Evolutionary conservation across 2,113 vertebrate genomes (phyloP).

Genomic region (Formicarius rufipectus): DNA sequence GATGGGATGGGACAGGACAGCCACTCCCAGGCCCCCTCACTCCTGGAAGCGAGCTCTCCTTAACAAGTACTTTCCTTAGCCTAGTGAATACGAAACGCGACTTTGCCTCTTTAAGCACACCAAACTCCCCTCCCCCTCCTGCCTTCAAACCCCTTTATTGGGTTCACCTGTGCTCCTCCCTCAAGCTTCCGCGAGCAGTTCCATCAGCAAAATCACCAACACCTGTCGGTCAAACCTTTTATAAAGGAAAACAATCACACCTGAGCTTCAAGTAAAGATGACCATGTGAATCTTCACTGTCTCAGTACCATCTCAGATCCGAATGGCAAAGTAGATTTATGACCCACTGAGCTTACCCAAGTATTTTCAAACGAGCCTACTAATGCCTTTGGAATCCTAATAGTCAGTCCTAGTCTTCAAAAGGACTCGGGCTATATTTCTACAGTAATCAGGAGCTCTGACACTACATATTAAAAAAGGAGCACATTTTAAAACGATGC

Average conservation of each 20-base stretch:
- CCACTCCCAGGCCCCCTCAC: rapidly evolving
- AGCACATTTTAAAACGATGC: background rate
- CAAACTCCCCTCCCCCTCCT: background rate
- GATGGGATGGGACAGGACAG: background rate
- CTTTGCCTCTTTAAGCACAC: background rate
- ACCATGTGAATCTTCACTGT: background rate
- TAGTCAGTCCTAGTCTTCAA: background rate
- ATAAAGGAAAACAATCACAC: background rate
- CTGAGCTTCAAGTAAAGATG: background rate
- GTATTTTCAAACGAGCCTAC: background rate
- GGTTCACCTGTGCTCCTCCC: background rate
- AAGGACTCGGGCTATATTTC: background rate
- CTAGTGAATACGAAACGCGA: rapidly evolving
- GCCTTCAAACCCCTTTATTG: no score
- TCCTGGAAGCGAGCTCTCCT: background rate
- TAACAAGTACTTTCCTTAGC: background rate
- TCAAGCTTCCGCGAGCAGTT: background rate
- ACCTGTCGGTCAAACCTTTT: background rate
- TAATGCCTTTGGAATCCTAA: background rate
- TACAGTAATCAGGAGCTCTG: background rate
- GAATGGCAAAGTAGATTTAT: background rate
- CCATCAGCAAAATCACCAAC: background rate
- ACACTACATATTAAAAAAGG: rapidly evolving
- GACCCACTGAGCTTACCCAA: background rate
- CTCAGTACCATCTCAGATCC: background rate